Percentiles rank a stretch among this genome's conserved stretches.
These are phyloP conservation scores for Leucopsar rothschildi DNA, from an alignment of 2,113 vertebrate species.

Conservation along the genomic window DNA sequence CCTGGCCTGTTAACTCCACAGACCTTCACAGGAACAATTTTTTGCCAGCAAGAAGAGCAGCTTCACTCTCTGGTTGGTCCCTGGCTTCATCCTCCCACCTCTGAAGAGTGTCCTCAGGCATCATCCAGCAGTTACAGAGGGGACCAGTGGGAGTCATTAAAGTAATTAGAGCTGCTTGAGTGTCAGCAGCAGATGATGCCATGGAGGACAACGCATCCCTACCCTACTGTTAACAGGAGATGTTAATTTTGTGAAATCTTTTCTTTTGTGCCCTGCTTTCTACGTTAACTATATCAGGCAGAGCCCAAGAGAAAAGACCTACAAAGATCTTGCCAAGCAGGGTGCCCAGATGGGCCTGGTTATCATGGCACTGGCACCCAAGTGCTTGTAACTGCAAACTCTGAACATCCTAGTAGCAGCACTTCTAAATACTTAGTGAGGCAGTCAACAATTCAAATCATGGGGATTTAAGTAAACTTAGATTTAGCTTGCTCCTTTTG, in stretches of 20 bases:
- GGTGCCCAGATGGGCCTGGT: neutral
- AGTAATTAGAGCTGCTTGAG: constrained; percentile 43
- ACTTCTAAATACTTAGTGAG: neutral
- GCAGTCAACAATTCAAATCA: neutral
- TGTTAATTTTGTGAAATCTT: neutral
- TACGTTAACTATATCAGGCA: neutral
- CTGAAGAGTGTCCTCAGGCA: constrained; percentile 19
- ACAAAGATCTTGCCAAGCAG: neutral
- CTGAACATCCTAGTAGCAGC: rapidly evolving
- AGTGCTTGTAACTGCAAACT: neutral
- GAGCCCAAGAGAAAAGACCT: neutral
- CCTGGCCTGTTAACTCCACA: neutral
- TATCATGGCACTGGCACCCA: neutral
- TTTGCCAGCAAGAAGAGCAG: neutral
- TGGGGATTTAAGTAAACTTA: neutral
- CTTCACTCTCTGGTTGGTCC: neutral
- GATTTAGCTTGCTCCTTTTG: neutral
- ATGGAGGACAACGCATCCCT: constrained; percentile 28
- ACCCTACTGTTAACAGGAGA: constrained; percentile 19
- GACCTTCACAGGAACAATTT: neutral
- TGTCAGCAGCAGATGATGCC: constrained; percentile 46
- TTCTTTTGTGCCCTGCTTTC: constrained; percentile 20
- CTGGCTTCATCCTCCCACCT: neutral
- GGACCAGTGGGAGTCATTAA: constrained; percentile 28
- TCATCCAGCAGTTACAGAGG: constrained; percentile 1